Conservation (phyloP, 1,140 invertebrate species). For the Dufourea novaeangliae region DNA sequence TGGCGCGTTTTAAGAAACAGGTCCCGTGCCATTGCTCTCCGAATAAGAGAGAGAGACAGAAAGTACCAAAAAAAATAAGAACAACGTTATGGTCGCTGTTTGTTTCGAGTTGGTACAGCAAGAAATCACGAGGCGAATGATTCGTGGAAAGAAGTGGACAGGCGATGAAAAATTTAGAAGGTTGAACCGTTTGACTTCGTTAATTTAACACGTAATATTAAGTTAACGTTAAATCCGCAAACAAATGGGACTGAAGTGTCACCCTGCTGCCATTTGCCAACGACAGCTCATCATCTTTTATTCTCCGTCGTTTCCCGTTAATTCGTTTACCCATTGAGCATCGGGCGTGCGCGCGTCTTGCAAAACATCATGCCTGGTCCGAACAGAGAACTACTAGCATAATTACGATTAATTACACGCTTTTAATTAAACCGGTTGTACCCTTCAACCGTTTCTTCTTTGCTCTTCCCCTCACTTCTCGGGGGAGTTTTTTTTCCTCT, state of each 20-base stretch:
- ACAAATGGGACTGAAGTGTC: slow-evolving; percentile 2
- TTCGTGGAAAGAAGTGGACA: not conserved
- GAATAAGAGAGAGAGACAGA: no score
- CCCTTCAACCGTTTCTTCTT: slow-evolving; percentile 11
- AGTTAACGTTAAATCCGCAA: slow-evolving; percentile 41
- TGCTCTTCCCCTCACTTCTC: not conserved
- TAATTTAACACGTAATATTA: slow-evolving; percentile 48
- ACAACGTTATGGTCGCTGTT: no score
- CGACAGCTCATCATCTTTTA: slow-evolving; percentile 36
- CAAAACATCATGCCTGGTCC: slow-evolving; percentile 26
- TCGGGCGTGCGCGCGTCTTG: no score
- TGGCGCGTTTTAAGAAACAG: slow-evolving; percentile 10
- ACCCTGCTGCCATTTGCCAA: slow-evolving; percentile 5
- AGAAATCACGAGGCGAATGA: no score
- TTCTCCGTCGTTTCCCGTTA: slow-evolving; percentile 41
- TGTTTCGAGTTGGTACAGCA: no score
- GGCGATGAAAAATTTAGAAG: not conserved
- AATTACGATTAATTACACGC: slow-evolving; percentile 53
- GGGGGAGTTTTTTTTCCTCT: not conserved
- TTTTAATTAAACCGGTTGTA: slow-evolving; percentile 54
- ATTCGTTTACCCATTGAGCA: slow-evolving; percentile 45
- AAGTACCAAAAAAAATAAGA: no score
- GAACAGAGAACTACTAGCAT: slow-evolving; percentile 44
- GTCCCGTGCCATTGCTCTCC: not conserved
- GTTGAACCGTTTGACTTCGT: slow-evolving; percentile 29